Conservation (phyloP, 2,888 invertebrate species). For the Tenodera sinensis region DNA sequence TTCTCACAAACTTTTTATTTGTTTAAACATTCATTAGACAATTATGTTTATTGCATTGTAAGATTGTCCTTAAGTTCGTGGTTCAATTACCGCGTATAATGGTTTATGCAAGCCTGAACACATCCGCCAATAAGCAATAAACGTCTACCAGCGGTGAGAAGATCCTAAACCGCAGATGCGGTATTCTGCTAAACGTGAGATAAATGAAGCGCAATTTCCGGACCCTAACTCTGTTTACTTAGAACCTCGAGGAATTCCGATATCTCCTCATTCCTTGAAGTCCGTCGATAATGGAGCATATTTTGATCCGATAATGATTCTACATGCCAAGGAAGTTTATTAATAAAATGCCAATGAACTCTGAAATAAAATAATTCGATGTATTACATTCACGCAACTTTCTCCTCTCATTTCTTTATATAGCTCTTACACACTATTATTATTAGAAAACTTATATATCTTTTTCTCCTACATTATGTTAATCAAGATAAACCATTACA, state of each 20-base stretch:
- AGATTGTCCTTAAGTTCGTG: too few relatives aligned
- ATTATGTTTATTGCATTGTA: too few relatives aligned
- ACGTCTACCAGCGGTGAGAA: neutral
- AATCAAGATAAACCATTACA: too few relatives aligned
- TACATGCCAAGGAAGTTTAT: neutral
- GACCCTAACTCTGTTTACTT: neutral
- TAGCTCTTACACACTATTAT: too few relatives aligned
- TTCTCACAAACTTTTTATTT: too few relatives aligned
- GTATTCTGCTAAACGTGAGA: neutral
- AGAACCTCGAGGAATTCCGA: neutral
- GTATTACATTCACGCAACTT: too few relatives aligned
- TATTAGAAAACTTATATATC: too few relatives aligned
- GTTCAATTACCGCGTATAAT: neutral
- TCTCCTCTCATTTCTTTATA: too few relatives aligned
- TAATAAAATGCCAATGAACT: neutral
- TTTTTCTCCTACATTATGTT: too few relatives aligned
- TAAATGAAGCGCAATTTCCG: neutral
- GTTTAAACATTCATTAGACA: too few relatives aligned
- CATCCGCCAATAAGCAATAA: neutral
- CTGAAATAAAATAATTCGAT: too few relatives aligned
- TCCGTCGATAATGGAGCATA: neutral
- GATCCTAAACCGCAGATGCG: neutral
- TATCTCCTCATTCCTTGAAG: neutral
- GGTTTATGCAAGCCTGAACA: neutral
- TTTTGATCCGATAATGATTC: neutral